Base-by-base conservation (phyloP, 2,113 vertebrate species). In the Callocephalon fimbriatum region DNA sequence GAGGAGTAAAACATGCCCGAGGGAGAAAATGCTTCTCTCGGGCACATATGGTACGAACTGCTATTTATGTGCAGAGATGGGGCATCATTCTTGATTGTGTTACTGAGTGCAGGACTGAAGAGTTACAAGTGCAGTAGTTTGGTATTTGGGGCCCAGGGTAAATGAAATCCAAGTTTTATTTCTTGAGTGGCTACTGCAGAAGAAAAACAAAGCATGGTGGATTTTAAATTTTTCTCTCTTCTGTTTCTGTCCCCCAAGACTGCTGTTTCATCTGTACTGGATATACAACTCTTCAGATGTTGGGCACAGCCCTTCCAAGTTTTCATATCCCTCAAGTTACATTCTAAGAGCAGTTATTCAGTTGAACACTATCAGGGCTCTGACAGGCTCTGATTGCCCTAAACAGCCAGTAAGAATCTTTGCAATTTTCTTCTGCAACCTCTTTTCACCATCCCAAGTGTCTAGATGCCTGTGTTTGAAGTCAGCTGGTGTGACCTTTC, bases 321-420 rank as follows among this genome's bases (percentile, higher is more conserved):
- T 71, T 35, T 59, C 17, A 1, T 25, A 29, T 27, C 47, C n/a
- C 38, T 61, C 58, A 47, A 6, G 38, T 20, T 72, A 12, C 7
- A 13, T 13, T 45, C 62, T 27, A 35, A 73, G 72, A 62, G 66
- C 0, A 0, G 32, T 51, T 58, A 22, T 12, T 75, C 50, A 25
- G 0, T 8, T 32, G 15, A 35, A 42, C 1, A 0, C 58, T 66
- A 19, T 29, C 44, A 18, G 56, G 37, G 20, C 47, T 29, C 45
- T 29, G 38, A 47, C 18, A 59, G 25, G 12, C 44, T 47, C 38
- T 2, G 20, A 9, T 15, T 83, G 47, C 23, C 29, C 42, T 31
- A 26, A 77, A 37, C 11, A 44, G 14, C 40, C 40, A 13, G 32
- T 27, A 68, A 58, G 45, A 5, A 21, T 19, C 51, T 40, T 63